phyloP scores from a whole-genome alignment of 2,797 vertebrate genomes.

The Etheostoma perlongum region DNA sequence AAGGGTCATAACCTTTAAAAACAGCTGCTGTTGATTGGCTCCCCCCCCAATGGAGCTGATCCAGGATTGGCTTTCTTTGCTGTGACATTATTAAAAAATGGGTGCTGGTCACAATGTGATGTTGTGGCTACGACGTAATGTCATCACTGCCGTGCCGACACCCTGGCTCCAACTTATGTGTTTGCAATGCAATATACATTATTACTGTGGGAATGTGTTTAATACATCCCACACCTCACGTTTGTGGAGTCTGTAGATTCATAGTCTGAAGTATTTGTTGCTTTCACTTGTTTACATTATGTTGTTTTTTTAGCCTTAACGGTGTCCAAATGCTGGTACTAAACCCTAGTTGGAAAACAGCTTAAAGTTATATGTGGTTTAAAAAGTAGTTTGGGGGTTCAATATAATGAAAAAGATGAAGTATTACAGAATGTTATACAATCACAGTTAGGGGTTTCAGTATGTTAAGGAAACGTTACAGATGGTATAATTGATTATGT shows the following conservation, averaged over 20 bases:
- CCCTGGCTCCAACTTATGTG: slow-evolving; percentile 65
- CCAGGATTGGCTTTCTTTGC: slow-evolving; percentile 59
- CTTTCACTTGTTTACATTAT: background rate
- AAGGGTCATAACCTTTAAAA: slow-evolving; percentile 39
- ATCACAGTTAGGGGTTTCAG: background rate
- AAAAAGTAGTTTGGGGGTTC: background rate
- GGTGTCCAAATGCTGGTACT: background rate
- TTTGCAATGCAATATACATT: slow-evolving; percentile 36
- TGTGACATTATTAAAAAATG: slow-evolving; percentile 58
- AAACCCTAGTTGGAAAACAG: background rate
- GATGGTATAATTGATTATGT: background rate
- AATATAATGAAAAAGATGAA: background rate
- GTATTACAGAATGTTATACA: background rate
- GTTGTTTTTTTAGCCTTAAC: background rate
- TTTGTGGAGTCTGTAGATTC: slow-evolving; percentile 8
- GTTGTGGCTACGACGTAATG: slow-evolving; percentile 48
- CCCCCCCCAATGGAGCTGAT: slow-evolving; percentile 26
- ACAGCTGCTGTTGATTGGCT: slow-evolving; percentile 61
- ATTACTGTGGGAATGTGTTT: slow-evolving; percentile 39
- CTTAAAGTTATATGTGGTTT: background rate
- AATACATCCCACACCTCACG: slow-evolving; percentile 17
- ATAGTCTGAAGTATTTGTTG: background rate
- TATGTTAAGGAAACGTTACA: background rate
- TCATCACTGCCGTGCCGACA: slow-evolving; percentile 51
- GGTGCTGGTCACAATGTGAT: slow-evolving; percentile 64